phyloP scores from a whole-genome alignment of 2,113 vertebrate genomes.

The Nycticorax nycticorax region DNA sequence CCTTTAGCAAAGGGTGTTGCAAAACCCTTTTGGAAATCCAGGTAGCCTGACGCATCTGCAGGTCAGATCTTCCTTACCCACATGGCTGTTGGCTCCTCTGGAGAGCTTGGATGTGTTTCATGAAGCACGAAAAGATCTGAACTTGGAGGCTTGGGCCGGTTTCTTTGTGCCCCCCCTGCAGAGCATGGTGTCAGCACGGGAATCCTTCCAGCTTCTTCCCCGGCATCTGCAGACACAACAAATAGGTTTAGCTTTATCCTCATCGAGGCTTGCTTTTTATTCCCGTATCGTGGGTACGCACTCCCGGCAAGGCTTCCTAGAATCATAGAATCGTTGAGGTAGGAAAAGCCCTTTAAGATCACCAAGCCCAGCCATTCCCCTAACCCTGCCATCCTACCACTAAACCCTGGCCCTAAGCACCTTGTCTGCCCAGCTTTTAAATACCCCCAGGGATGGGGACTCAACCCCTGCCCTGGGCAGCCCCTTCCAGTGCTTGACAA shows the following conservation, averaged over 20 bases:
- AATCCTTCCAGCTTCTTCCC: neutral
- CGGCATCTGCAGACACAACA: neutral
- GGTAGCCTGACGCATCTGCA: neutral
- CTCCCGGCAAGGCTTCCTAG: neutral
- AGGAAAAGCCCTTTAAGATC: too few relatives aligned
- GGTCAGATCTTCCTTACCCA: neutral
- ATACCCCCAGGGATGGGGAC: too few relatives aligned
- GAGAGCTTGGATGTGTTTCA: rapidly evolving
- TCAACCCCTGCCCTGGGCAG: too few relatives aligned
- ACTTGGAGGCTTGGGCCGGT: neutral
- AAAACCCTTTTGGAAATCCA: neutral
- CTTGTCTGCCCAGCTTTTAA: too few relatives aligned
- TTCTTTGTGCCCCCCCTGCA: neutral
- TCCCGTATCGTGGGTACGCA: rapidly evolving
- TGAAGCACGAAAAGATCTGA: rapidly evolving
- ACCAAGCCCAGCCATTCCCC: too few relatives aligned
- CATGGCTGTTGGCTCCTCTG: neutral
- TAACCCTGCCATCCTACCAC: too few relatives aligned
- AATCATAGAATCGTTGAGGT: too few relatives aligned
- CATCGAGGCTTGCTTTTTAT: neutral
- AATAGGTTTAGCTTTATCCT: neutral
- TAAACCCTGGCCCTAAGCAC: too few relatives aligned
- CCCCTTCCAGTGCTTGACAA: too few relatives aligned
- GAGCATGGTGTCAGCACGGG: neutral
- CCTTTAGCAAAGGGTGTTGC: neutral